A percentile compares a stretch with the other conserved stretches of the same genome.
Conservation (phyloP, 2,797 vertebrate species). For the Lepus oiostolus region DNA sequence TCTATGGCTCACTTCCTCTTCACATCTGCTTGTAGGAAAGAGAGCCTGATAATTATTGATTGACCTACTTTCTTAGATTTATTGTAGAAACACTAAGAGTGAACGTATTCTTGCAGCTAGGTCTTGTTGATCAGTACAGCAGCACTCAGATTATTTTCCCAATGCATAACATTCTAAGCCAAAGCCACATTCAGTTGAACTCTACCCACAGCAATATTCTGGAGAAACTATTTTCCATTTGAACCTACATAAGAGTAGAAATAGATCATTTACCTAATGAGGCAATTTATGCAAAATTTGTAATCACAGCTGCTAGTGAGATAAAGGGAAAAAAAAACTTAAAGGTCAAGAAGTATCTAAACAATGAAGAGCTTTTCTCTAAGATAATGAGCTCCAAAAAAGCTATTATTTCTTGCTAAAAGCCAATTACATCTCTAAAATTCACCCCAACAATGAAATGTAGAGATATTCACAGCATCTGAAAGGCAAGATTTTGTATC, state of each 20-base stretch:
- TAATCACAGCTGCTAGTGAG: neutral
- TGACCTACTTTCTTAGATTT: neutral
- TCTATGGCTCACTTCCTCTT: neutral
- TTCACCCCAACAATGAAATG: neutral
- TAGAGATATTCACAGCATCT: neutral
- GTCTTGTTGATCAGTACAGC: neutral
- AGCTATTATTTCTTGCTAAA: neutral
- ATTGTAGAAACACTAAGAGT: neutral
- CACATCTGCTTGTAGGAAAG: neutral
- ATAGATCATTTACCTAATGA: neutral
- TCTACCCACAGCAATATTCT: neutral
- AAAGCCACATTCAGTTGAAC: neutral
- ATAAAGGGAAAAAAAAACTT: neutral
- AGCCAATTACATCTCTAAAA: conserved; percentile 26
- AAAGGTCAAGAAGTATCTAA: conserved; percentile 17
- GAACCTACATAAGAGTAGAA: neutral
- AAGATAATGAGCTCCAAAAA: neutral
- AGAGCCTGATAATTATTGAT: neutral
- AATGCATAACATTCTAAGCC: neutral
- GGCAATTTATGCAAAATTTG: neutral
- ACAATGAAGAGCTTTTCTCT: neutral
- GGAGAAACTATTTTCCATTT: conserved; percentile 30
- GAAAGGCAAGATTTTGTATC: neutral
- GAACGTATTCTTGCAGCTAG: neutral
- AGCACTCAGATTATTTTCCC: neutral